Percentiles rank a stretch among this genome's conserved stretches.
Evolutionary conservation across 2,797 vertebrate genomes (phyloP).

Genomic region (Centroberyx gerrardi): DNA sequence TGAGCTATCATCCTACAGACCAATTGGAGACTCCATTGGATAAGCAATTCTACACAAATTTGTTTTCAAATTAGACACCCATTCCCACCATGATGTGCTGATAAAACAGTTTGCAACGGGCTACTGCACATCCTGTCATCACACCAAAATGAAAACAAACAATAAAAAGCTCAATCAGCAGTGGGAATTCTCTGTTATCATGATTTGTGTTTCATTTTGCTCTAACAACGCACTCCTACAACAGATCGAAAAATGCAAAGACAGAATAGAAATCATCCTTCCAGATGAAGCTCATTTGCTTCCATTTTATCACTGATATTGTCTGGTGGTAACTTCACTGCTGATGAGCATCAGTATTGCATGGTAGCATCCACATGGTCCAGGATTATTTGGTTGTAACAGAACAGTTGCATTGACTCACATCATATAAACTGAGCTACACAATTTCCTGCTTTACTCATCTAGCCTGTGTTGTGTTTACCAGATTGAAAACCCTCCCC

Average conservation of each 20-base stretch:
- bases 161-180: background rate
- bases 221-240: background rate
- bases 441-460: background rate
- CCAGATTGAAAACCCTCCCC: background rate
- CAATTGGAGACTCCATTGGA: background rate
- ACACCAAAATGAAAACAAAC: conserved; percentile 17
- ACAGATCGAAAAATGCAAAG: no score
- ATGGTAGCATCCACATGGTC: background rate
- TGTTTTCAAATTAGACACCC: background rate
- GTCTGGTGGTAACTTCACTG: background rate
- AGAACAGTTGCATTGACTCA: conserved; percentile 3
- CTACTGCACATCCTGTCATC: conserved; percentile 5
- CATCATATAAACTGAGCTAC: background rate
- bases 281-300: no score
- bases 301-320: no score
- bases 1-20: background rate
- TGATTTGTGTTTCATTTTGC: background rate
- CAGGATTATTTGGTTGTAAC: background rate
- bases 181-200: background rate
- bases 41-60: background rate
- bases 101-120: background rate
- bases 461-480: background rate
- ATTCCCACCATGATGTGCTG: background rate
- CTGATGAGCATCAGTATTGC: background rate
- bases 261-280: no score